These are phyloP conservation scores for Clinocottus analis DNA, from an alignment of 2,113 vertebrate species.

Conservation along the genomic window DNA sequence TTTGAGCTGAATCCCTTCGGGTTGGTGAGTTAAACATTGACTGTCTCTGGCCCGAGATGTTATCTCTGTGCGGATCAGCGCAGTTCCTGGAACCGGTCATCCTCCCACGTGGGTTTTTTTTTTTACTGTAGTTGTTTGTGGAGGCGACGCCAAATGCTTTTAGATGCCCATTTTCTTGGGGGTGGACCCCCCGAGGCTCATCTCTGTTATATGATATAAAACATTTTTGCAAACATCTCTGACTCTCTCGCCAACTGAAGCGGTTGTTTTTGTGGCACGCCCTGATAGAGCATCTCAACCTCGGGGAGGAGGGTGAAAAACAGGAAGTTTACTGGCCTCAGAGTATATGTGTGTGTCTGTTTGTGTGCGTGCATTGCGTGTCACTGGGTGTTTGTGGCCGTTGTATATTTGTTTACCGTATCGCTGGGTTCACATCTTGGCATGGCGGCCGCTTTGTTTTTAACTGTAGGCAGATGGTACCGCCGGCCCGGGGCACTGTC, in stretches of 20 bases:
- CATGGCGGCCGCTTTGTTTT: conserved; percentile 38
- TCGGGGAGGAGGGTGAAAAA: conserved; percentile 41
- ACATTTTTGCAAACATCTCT: no score
- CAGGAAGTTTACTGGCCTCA: conserved; percentile 64
- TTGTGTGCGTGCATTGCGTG: conserved; percentile 36
- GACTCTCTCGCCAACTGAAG: neutral
- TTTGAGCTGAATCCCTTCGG: conserved; percentile 39
- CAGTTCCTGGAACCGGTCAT: conserved; percentile 62
- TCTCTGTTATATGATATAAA: no score
- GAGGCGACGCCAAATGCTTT: neutral
- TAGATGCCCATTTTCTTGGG: no score
- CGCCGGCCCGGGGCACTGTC: neutral
- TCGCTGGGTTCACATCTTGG: conserved; percentile 27
- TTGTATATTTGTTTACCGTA: conserved; percentile 47
- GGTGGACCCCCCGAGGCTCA: no score
- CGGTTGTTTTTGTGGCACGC: conserved; percentile 59
- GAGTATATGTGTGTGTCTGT: conserved; percentile 28
- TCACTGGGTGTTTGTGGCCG: conserved; percentile 19
- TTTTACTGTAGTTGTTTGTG: neutral
- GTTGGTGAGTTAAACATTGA: conserved; percentile 67
- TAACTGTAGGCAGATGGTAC: conserved; percentile 30
- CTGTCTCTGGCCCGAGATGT: conserved; percentile 59
- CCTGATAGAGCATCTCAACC: conserved; percentile 63
- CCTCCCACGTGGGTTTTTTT: neutral
- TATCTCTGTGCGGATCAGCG: conserved; percentile 55